These are phyloP conservation scores for Podarcis muralis DNA, from an alignment of 2,113 vertebrate species.

Conservation along the genomic window DNA sequence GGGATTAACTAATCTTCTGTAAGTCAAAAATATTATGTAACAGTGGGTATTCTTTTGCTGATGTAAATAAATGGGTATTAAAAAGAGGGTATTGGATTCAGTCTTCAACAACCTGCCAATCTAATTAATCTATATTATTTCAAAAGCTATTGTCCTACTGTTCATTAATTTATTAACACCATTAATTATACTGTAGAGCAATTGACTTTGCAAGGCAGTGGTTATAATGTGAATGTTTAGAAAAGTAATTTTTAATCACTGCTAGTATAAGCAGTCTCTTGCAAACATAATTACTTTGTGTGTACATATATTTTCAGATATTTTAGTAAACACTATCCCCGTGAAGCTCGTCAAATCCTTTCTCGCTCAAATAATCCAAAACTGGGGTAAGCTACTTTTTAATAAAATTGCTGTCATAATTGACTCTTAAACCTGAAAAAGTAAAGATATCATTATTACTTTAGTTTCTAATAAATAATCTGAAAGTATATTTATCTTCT, in stretches of 20 bases:
- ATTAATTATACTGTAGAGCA: neutral
- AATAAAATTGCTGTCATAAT: neutral
- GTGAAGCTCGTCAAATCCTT: conserved; percentile 86
- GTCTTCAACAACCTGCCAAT: neutral
- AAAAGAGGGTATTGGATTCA: neutral
- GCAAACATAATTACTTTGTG: neutral
- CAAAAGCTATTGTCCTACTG: neutral
- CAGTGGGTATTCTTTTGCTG: neutral
- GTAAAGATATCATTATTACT: neutral
- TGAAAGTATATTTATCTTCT: neutral
- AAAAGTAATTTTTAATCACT: neutral
- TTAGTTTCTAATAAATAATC: neutral
- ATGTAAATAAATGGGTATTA: neutral
- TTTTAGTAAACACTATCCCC: conserved; percentile 92
- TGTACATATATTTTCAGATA: conserved; percentile 77
- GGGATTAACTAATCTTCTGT: conserved; percentile 93
- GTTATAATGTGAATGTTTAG: neutral
- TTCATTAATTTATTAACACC: neutral
- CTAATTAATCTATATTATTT: neutral
- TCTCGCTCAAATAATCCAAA: conserved; percentile 92
- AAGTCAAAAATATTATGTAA: conserved; percentile 70
- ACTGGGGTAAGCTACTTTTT: conserved; percentile 84
- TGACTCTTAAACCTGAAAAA: neutral
- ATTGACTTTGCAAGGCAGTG: neutral
- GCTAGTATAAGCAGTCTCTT: neutral